Percentiles rank a stretch among this genome's conserved stretches.
These are phyloP conservation scores for Drosophila robusta DNA, from an alignment of 2,888 invertebrate genomes.

Conservation along the genomic window DNA sequence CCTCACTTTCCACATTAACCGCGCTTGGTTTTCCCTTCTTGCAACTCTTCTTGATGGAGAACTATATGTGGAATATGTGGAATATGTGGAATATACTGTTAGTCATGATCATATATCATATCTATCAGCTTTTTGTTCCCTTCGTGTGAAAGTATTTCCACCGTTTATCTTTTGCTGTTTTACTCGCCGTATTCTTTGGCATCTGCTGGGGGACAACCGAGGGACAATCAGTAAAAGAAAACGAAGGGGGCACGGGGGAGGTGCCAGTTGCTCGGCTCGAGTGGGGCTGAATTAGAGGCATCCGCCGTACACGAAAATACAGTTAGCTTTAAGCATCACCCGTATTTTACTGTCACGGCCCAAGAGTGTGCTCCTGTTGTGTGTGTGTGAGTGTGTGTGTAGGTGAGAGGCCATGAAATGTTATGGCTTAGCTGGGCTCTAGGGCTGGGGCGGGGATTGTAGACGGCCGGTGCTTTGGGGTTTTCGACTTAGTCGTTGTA, in stretches of 20 bases:
- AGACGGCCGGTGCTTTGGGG: constrained; percentile 71
- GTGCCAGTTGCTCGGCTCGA: constrained; percentile 6
- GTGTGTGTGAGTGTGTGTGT: constrained; percentile 15
- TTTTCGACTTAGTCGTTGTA: constrained; percentile 78
- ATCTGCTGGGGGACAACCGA: constrained; percentile 39
- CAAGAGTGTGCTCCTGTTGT: constrained; percentile 31
- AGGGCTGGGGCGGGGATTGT: neutral
- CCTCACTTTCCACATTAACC: too few relatives aligned
- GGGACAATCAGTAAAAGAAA: constrained; percentile 50
- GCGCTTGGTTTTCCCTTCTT: too few relatives aligned
- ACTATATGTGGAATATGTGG: too few relatives aligned
- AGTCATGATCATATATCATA: neutral
- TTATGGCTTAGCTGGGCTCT: constrained; percentile 11
- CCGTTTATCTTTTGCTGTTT: constrained; percentile 3
- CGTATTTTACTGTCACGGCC: constrained; percentile 77
- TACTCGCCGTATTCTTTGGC: constrained; percentile 40
- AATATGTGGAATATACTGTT: too few relatives aligned
- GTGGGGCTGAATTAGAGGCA: constrained; percentile 64
- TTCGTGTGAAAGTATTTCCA: neutral
- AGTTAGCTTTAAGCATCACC: constrained; percentile 79
- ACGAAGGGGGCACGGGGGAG: constrained; percentile 34
- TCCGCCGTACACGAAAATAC: constrained; percentile 76
- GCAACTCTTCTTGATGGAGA: too few relatives aligned
- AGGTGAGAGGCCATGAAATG: constrained; percentile 41
- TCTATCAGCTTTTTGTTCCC: neutral